These are phyloP conservation scores for Lasioglossum morio DNA, from an alignment of 2,888 invertebrate genomes.

Conservation along the genomic window DNA sequence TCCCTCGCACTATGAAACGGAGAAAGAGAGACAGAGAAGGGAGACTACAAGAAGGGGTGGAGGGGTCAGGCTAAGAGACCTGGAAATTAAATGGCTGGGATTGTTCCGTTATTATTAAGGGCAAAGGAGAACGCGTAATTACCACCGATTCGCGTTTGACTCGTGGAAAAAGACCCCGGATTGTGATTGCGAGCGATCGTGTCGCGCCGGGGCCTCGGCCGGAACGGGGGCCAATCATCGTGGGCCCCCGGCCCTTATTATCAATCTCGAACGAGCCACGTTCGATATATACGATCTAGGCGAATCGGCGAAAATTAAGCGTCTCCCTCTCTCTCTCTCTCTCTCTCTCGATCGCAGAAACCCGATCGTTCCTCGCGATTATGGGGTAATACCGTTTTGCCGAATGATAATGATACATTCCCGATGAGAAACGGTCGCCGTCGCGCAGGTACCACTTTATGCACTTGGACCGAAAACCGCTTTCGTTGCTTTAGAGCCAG, in stretches of 20 bases:
- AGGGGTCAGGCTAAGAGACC: constrained; percentile 49
- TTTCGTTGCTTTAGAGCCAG: constrained; percentile 5
- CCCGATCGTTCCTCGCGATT: constrained; percentile 51
- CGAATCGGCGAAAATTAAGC: constrained; percentile 63
- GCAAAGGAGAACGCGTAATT: constrained; percentile 59
- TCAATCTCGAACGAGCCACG: constrained; percentile 22
- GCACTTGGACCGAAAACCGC: constrained; percentile 27
- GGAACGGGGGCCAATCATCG: constrained; percentile 41
- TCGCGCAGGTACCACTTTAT: constrained; percentile 14
- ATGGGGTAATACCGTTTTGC: constrained; percentile 56
- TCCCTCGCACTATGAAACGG: constrained; percentile 79
- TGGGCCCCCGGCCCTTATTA: constrained; percentile 26
- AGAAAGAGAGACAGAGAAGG: constrained; percentile 51
- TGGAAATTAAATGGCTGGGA: constrained; percentile 79
- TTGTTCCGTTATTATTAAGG: constrained; percentile 74
- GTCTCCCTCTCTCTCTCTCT: constrained; percentile 22
- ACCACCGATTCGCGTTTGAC: constrained; percentile 60
- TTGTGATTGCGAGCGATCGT: constrained; percentile 50
- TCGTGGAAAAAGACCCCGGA: constrained; percentile 51
- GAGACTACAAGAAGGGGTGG: background rate
- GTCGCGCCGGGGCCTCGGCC: constrained; percentile 44
- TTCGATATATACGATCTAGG: constrained; percentile 22
- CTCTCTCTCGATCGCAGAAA: background rate
- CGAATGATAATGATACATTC: constrained; percentile 50
- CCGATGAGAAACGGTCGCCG: background rate